Conservation (phyloP, 2,797 vertebrate species). For the Hydrolagus colliei region DNA sequence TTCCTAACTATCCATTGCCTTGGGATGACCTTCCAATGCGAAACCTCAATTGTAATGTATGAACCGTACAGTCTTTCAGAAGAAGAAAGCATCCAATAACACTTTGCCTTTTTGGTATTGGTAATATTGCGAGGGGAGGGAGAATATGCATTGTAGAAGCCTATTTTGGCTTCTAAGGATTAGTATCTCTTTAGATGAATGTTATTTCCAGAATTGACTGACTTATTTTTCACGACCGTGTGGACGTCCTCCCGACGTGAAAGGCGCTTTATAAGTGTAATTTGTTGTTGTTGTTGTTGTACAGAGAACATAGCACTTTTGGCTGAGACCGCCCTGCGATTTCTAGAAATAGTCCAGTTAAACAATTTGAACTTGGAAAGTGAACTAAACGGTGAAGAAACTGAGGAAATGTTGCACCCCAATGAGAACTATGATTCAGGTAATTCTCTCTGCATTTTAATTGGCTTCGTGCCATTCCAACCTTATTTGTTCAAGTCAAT, state of each 20-base stretch:
- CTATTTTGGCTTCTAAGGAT: too few relatives aligned
- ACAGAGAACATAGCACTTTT: slow-evolving; percentile 90
- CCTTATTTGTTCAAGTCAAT: neutral
- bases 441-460: slow-evolving; percentile 42
- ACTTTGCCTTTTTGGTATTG: too few relatives aligned
- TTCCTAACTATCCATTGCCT: too few relatives aligned
- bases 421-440: slow-evolving; percentile 95
- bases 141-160: too few relatives aligned
- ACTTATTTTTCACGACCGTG: slow-evolving; percentile 22
- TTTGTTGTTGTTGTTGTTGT: too few relatives aligned
- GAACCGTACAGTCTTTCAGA: too few relatives aligned
- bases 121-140: too few relatives aligned
- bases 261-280: too few relatives aligned
- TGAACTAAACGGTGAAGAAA: slow-evolving; percentile 78
- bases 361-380: slow-evolving; percentile 87
- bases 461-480: neutral
- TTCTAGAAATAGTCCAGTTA: slow-evolving; percentile 90
- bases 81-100: too few relatives aligned
- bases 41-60: too few relatives aligned
- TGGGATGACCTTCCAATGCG: too few relatives aligned
- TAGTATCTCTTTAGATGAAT: neutral
- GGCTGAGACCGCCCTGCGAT: slow-evolving; percentile 90
- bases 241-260: too few relatives aligned
- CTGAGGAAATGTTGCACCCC: slow-evolving; percentile 76
- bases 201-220: neutral